phyloP scores from a whole-genome alignment of 2,888 invertebrate genomes.

The Agrilus cyanescens region DNA sequence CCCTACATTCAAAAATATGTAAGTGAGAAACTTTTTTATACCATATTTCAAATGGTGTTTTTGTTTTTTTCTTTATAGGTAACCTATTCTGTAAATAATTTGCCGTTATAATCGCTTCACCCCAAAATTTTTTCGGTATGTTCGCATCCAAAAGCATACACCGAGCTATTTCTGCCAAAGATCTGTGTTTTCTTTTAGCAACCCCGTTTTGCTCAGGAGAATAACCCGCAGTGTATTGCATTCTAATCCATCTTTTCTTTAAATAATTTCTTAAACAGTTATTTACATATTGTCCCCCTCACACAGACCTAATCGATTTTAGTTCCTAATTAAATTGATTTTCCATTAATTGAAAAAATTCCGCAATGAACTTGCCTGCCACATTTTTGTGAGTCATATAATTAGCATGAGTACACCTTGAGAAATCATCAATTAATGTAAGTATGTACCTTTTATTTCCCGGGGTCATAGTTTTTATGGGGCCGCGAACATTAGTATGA shows the following conservation, averaged over 20 bases:
- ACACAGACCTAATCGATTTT: too few relatives aligned
- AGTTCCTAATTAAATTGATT: too few relatives aligned
- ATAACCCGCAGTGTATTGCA: slow-evolving; percentile 8
- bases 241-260: slow-evolving; percentile 7
- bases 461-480: too few relatives aligned
- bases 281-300: too few relatives aligned
- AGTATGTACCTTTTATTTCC: too few relatives aligned
- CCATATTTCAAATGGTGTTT: neutral
- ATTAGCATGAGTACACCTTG: too few relatives aligned
- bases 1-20: neutral
- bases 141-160: slow-evolving; percentile 6
- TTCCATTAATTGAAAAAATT: too few relatives aligned
- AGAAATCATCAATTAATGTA: too few relatives aligned
- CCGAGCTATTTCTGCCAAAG: slow-evolving; percentile 2
- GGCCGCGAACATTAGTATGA: too few relatives aligned
- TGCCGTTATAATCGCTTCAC: neutral
- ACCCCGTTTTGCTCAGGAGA: slow-evolving; percentile 9
- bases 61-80: neutral
- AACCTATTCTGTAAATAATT: neutral
- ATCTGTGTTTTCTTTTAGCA: slow-evolving; percentile 5
- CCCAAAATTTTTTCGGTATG: slow-evolving; percentile 6
- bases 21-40: neutral
- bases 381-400: too few relatives aligned
- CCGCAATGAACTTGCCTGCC: too few relatives aligned
- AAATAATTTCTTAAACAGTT: slow-evolving; percentile 4